phyloP scores from a whole-genome alignment of 2,797 vertebrate species.

The Sorex maritimensis region DNA sequence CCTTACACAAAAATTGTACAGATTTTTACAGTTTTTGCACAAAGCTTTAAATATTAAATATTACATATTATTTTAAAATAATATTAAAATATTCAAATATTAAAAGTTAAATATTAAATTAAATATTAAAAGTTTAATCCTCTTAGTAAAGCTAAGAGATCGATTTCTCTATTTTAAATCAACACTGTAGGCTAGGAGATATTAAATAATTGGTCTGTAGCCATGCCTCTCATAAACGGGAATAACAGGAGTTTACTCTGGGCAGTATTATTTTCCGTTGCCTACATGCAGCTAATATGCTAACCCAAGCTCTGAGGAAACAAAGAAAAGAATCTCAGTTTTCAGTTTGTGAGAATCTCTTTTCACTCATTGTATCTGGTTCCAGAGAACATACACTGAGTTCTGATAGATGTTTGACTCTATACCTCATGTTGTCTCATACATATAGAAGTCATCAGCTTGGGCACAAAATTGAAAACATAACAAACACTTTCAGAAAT shows the following conservation, averaged over 20 bases:
- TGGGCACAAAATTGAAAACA: not conserved
- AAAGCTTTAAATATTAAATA: not conserved
- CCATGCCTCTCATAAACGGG: not conserved
- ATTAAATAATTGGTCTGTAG: not conserved
- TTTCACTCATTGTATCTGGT: not conserved
- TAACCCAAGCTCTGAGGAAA: not conserved
- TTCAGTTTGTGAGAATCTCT: not conserved
- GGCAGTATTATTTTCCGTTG: not conserved
- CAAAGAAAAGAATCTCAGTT: not conserved
- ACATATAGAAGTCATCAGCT: not conserved
- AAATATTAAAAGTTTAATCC: not conserved
- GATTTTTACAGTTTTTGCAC: too few relatives aligned
- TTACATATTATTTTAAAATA: too few relatives aligned
- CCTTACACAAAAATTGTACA: too few relatives aligned
- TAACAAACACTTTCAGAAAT: too few relatives aligned
- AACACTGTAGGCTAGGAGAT: not conserved
- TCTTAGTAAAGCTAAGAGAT: not conserved
- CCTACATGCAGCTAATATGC: not conserved
- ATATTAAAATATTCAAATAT: not conserved
- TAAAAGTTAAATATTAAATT: not conserved
- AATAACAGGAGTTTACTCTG: not conserved
- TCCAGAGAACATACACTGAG: constrained; percentile 23
- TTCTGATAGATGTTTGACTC: not conserved
- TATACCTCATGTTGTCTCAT: not conserved
- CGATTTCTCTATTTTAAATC: constrained; percentile 1